phyloP scores from a whole-genome alignment of 2,888 invertebrate species.

The Zelleria hepariella region DNA sequence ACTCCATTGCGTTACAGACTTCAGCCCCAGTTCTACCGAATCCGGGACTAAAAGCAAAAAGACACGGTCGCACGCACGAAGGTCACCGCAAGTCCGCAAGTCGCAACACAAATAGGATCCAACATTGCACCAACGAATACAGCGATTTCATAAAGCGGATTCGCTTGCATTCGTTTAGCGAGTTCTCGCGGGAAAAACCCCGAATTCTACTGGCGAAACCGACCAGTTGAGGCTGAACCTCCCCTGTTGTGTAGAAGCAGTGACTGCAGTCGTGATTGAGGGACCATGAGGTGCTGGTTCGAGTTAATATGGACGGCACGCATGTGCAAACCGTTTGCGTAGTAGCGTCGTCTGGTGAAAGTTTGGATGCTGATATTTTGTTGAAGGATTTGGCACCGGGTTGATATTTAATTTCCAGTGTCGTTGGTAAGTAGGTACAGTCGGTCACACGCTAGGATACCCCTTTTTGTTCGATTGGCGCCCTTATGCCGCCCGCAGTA shows the following conservation, averaged over 20 bases:
- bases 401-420: too few species aligned
- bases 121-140: too few species aligned
- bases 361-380: background rate
- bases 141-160: background rate
- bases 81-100: background rate
- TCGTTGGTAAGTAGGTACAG: too few species aligned
- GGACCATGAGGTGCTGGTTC: background rate
- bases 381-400: background rate
- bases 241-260: background rate
- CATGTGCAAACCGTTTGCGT: background rate
- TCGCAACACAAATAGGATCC: too few species aligned
- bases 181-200: background rate
- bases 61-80: background rate
- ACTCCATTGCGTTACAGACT: too few species aligned
- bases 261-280: background rate
- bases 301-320: background rate
- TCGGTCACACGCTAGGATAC: too few species aligned
- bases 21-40: background rate
- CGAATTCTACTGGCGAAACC: background rate
- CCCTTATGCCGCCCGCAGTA: too few species aligned
- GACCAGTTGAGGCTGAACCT: background rate
- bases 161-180: background rate
- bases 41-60: background rate
- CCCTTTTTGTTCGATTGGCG: too few species aligned
- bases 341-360: background rate